phyloP scores from a whole-genome alignment of 2,888 invertebrate species.

The Drosophila robusta region DNA sequence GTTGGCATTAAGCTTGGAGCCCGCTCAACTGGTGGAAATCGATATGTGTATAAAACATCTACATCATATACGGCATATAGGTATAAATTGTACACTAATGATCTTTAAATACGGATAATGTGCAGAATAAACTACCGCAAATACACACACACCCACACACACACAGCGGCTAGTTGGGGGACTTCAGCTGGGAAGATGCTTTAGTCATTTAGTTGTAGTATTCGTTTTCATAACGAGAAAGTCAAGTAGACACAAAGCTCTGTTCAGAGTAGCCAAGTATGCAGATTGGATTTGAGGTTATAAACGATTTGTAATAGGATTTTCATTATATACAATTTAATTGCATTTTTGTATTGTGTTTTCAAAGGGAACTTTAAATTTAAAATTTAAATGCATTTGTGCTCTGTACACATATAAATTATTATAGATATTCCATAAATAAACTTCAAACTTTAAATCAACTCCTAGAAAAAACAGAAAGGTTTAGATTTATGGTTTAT shows the following conservation, averaged over 20 bases:
- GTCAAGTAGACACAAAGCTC: constrained; percentile 17
- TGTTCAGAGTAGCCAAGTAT: constrained; percentile 1
- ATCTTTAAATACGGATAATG: constrained; percentile 76
- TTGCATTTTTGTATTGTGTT: too few relatives aligned
- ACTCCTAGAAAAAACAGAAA: too few relatives aligned
- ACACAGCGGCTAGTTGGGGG: constrained; percentile 6
- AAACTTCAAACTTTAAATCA: too few relatives aligned
- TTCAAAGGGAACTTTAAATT: too few relatives aligned
- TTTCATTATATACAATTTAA: too few relatives aligned
- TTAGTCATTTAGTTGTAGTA: constrained; percentile 27
- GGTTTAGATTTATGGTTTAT: too few relatives aligned
- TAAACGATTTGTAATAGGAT: not conserved
- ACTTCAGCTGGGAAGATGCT: constrained; percentile 17
- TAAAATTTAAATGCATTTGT: too few relatives aligned
- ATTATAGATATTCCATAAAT: too few relatives aligned
- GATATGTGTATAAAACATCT: constrained; percentile 45
- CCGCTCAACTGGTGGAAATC: constrained; percentile 78
- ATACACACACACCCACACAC: constrained; percentile 22
- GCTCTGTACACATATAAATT: too few relatives aligned
- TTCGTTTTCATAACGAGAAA: constrained; percentile 28
- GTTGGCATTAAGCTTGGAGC: constrained; percentile 52
- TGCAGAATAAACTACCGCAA: constrained; percentile 28
- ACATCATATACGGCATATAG: constrained; percentile 32
- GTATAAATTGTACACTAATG: constrained; percentile 71
- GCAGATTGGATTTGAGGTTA: not conserved